Percentiles rank a stretch among this genome's conserved stretches.
These are phyloP conservation scores for Mirza zaza DNA, from an alignment of 2,113 vertebrate species.

Conservation along the genomic window DNA sequence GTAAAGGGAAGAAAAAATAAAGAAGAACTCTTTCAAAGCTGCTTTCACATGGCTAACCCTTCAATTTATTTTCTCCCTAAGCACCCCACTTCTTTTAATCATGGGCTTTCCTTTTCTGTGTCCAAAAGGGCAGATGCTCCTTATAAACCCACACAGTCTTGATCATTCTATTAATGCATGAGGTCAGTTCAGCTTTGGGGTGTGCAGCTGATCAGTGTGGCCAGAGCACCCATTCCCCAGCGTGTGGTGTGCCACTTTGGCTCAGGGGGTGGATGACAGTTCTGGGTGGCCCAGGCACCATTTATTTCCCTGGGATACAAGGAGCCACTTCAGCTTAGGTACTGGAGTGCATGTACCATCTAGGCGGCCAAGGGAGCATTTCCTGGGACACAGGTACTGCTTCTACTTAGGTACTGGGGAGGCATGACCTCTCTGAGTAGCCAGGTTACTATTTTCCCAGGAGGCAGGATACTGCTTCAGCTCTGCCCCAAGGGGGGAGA, in stretches of 20 bases:
- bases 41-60: neutral
- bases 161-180: too few relatives aligned
- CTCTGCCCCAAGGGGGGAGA: too few relatives aligned
- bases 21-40: neutral
- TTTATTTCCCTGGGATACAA: too few relatives aligned
- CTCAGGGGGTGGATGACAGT: neutral
- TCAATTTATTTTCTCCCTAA: constrained; percentile 27
- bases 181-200: neutral
- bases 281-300: too few relatives aligned
- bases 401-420: too few relatives aligned
- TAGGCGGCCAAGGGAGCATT: too few relatives aligned
- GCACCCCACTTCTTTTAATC: neutral
- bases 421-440: too few relatives aligned
- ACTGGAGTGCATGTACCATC: too few relatives aligned
- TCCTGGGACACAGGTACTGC: too few relatives aligned
- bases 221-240: neutral
- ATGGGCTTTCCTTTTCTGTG: neutral
- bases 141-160: neutral
- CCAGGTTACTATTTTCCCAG: too few relatives aligned
- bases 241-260: neutral
- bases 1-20: neutral
- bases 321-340: too few relatives aligned
- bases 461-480: too few relatives aligned
- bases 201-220: neutral
- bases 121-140: neutral